phyloP scores from a whole-genome alignment of 1,140 invertebrate genomes.

The Neodiprion pinetum region DNA sequence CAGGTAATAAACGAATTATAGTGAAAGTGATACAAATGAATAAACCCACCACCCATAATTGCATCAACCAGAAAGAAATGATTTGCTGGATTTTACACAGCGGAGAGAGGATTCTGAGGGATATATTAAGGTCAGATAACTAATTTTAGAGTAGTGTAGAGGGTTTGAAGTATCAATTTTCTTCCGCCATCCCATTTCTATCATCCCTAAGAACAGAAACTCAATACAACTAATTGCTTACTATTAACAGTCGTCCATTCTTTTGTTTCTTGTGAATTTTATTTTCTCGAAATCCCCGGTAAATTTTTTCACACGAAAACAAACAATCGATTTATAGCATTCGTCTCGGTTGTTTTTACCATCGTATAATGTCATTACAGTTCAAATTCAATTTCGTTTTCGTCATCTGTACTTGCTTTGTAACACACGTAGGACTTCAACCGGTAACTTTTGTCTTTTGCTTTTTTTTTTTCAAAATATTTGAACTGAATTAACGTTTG shows the following conservation, averaged over 20 bases:
- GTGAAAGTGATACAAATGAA: constrained; percentile 24
- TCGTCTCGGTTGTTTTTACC: no score
- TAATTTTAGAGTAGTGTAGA: constrained; percentile 31
- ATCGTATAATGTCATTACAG: no score
- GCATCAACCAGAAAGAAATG: constrained; percentile 14
- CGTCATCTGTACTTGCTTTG: no score
- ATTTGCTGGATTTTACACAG: constrained; percentile 31
- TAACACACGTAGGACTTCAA: no score
- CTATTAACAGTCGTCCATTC: neutral
- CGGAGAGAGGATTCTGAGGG: constrained; percentile 27
- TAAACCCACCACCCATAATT: constrained; percentile 29
- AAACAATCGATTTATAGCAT: neutral
- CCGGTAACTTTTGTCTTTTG: no score
- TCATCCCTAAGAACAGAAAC: neutral
- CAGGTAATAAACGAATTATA: constrained; percentile 26
- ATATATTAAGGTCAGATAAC: constrained; percentile 36
- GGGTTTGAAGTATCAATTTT: neutral
- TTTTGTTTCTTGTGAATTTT: neutral
- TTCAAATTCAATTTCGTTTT: no score
- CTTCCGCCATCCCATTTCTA: neutral
- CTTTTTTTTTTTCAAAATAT: no score
- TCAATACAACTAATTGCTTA: neutral
- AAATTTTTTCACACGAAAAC: neutral
- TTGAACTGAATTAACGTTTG: no score
- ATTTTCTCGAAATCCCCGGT: neutral